These are phyloP conservation scores for Pelosia muscerda DNA, from an alignment of 2,888 invertebrate genomes.

Conservation along the genomic window DNA sequence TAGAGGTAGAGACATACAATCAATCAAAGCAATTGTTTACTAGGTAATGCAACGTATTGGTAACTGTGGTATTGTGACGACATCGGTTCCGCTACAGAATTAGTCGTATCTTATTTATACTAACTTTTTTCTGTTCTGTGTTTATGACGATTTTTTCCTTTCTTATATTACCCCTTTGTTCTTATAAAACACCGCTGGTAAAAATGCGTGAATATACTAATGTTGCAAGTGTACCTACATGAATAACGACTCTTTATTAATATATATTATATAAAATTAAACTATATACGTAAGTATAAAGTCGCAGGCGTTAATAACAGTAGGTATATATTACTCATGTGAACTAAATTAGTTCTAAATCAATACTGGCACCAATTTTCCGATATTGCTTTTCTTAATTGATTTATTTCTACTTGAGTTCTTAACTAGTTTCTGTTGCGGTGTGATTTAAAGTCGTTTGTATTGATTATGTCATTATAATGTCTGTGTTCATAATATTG, in stretches of 20 bases:
- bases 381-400: slow-evolving; percentile 48
- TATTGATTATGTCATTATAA: slow-evolving; percentile 28
- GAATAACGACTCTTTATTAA: not conserved
- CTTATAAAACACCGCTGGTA: not conserved
- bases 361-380: slow-evolving; percentile 47
- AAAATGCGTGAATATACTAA: not conserved
- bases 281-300: not conserved
- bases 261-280: not conserved
- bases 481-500: not conserved
- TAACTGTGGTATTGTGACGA: no score
- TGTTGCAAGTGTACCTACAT: not conserved
- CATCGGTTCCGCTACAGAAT: no score
- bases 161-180: not conserved
- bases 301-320: slow-evolving; percentile 30
- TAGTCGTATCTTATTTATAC: no score
- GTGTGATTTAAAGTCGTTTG: slow-evolving; percentile 5
- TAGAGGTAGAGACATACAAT: no score
- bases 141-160: not conserved
- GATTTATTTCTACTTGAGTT: slow-evolving; percentile 38
- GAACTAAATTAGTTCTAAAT: slow-evolving; percentile 40
- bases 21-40: no score
- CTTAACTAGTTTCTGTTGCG: slow-evolving; percentile 32
- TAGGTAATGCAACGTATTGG: no score
- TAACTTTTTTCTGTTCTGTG: no score
- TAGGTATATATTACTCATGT: slow-evolving; percentile 22